Evolutionary conservation across 2,797 vertebrate genomes (phyloP), one percentile per base, ranked within the genome.

Genomic region (Ciconia nigra): DNA sequence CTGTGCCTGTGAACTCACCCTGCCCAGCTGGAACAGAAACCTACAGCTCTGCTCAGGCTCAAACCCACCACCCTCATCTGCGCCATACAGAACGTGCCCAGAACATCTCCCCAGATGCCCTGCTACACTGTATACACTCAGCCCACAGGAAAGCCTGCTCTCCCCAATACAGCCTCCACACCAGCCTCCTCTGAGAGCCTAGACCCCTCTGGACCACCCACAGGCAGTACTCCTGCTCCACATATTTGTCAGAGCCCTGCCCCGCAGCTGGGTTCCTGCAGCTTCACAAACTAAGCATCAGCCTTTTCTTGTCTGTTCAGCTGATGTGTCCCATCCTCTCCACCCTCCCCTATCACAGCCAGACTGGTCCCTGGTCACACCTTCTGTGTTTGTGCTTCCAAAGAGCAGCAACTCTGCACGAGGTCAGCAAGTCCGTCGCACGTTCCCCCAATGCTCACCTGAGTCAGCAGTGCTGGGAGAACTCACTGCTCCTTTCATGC

Each of bases 1-100:
- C 94, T 94, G 78, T 42, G 83, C 77, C 59, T 61, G 66, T 90
- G 83, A 96, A 89, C 93, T 92, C 49, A 78, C 92, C 47, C 86
- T 77, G 46, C 46, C 90, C 93, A 96, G 87, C 90, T 96, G 95
- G 89, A 97, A 96, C 93, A 97, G 96, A 97, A 96, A 97, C 96
- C 74, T 57, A 24, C 63, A 67, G 66, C 80, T 70, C 78, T 80
- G 71, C 65, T 95, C 80, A 69, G 84, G 39, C 79, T 91, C 62
- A 72, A 49, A 79, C 33, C 67, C 74, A 79, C 55, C 44, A 51
- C 24, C 26, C 8, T 41, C 44, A 33, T 74, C 57, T 66, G 58
- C 83, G 76, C 33, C 70, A 20, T 28, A 51, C 81, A 93, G 72
- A 72, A 31, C 1, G 1, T 22, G 39, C 67, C 63, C 79, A 77